These are phyloP conservation scores for Isichthys henryi DNA, from an alignment of 2,113 vertebrate genomes.

Conservation along the genomic window DNA sequence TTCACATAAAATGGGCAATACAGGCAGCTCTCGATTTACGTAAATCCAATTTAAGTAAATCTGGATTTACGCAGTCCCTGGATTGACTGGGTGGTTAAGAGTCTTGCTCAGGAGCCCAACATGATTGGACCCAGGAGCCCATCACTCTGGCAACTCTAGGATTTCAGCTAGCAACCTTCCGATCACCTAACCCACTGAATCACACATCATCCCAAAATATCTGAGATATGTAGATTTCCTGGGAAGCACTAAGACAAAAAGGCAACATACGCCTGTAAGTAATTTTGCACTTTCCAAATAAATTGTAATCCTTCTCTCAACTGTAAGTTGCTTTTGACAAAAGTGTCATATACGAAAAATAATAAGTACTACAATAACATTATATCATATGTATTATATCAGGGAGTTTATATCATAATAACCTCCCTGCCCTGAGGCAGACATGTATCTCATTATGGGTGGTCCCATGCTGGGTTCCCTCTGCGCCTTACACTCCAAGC, in stretches of 20 bases:
- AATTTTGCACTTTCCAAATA: neutral
- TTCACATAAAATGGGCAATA: neutral
- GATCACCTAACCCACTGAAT: neutral
- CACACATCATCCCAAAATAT: neutral
- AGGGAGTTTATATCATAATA: neutral
- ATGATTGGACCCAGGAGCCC: neutral
- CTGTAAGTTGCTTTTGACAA: neutral
- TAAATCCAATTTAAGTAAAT: neutral
- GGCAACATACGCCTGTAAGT: neutral
- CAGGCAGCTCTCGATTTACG: neutral
- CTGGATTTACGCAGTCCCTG: neutral
- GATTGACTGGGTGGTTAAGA: neutral
- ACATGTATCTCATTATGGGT: neutral
- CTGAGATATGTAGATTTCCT: neutral
- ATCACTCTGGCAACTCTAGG: neutral
- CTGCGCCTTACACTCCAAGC: neutral
- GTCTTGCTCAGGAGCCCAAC: neutral
- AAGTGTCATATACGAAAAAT: neutral
- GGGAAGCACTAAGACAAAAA: neutral
- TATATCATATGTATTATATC: no score
- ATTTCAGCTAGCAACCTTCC: neutral
- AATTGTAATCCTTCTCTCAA: neutral
- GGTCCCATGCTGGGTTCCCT: neutral
- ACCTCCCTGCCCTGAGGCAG: neutral
- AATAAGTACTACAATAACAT: neutral